Evolutionary conservation across 2,113 vertebrate species (phyloP).

Genomic region (Recurvirostra avosetta): DNA sequence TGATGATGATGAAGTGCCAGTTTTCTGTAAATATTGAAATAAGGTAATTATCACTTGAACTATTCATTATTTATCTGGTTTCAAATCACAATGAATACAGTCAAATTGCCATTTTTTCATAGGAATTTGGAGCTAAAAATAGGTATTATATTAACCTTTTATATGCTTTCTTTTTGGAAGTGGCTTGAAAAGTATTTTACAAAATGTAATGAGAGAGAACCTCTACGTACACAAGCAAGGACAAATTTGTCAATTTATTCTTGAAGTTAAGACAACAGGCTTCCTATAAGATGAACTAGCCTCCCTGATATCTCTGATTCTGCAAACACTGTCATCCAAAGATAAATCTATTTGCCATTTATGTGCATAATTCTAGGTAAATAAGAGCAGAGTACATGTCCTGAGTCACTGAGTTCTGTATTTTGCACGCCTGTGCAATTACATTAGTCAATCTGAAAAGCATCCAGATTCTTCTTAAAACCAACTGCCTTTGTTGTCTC

Average conservation of each 20-base stretch:
- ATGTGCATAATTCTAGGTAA: not conserved
- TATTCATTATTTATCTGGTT: conserved; percentile 70
- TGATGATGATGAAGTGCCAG: conserved; percentile 67
- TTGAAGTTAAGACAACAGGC: not conserved
- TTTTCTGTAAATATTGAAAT: conserved; percentile 77
- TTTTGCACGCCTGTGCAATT: not conserved
- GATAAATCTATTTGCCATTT: not conserved
- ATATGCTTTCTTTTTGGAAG: not conserved
- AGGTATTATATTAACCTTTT: not conserved
- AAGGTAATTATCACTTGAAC: conserved; percentile 64
- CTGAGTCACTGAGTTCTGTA: not conserved
- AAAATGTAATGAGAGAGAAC: not conserved
- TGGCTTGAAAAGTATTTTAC: not conserved
- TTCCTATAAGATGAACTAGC: not conserved
- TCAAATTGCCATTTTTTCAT: conserved; percentile 37
- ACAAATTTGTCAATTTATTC: not conserved
- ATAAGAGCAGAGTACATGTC: not conserved
- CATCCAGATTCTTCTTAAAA: not conserved
- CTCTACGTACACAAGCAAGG: not conserved
- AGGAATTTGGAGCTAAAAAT: not conserved
- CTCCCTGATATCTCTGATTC: not conserved
- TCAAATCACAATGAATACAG: conserved; percentile 42
- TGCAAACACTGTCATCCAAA: not conserved
- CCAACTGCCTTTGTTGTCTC: not conserved
- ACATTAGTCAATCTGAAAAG: not conserved